These are phyloP conservation scores for Alligator mississippiensis DNA, from an alignment of 2,113 vertebrate genomes.

Conservation along the genomic window DNA sequence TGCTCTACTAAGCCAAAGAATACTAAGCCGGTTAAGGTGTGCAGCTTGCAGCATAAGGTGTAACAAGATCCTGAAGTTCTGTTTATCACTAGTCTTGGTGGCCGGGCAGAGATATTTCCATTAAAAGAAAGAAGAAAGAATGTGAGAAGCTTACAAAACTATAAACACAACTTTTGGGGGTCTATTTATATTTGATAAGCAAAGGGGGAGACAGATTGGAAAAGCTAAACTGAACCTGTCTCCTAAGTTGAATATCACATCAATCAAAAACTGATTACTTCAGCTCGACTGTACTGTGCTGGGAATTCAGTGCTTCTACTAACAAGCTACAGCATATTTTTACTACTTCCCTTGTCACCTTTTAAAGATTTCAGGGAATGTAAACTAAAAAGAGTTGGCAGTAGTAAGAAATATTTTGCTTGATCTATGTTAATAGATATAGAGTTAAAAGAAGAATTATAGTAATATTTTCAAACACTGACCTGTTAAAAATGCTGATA, in stretches of 20 bases:
- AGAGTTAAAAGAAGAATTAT: background rate
- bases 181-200: accelerated
- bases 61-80: background rate
- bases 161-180: background rate
- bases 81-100: background rate
- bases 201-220: background rate
- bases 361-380: background rate
- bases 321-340: background rate
- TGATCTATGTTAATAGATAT: background rate
- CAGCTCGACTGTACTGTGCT: background rate
- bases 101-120: background rate
- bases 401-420: background rate
- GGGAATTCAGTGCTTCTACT: background rate
- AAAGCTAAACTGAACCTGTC: background rate
- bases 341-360: background rate
- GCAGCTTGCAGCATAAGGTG: no score
- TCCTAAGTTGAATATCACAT: background rate
- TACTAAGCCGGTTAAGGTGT: no score
- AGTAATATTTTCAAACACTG: background rate
- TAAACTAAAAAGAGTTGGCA: background rate
- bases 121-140: background rate
- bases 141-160: background rate
- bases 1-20: no score
- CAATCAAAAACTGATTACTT: background rate
- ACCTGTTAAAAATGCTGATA: background rate